Conservation (phyloP, 2,797 vertebrate genomes). For the Coreius guichenoti region DNA sequence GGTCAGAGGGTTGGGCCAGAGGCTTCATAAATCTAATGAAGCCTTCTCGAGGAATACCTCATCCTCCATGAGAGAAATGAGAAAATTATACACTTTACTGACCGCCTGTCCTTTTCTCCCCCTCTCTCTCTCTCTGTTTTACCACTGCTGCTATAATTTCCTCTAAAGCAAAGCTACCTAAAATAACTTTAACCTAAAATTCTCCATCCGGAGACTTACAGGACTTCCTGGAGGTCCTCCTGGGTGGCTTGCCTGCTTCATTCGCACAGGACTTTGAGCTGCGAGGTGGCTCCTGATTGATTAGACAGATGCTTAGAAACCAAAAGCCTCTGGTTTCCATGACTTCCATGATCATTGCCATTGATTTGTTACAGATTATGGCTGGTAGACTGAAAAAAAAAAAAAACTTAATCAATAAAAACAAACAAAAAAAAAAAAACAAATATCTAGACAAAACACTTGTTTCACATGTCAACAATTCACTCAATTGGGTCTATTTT, state of each 20-base stretch:
- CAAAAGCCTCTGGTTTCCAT: conserved; percentile 3
- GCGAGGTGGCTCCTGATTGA: conserved; percentile 10
- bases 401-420: neutral
- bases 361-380: neutral
- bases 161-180: conserved; percentile 70
- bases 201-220: conserved; percentile 72
- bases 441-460: neutral
- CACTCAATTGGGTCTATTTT: neutral
- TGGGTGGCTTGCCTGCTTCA: conserved; percentile 73
- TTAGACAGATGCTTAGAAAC: conserved; percentile 19
- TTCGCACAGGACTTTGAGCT: conserved; percentile 11
- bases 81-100: conserved; percentile 79
- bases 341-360: neutral
- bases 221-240: conserved; percentile 80
- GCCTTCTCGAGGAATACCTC: conserved; percentile 78
- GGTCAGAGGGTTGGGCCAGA: conserved; percentile 65
- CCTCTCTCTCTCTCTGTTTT: conserved; percentile 46
- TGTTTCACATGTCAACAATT: neutral
- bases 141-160: conserved; percentile 61
- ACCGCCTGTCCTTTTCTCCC: conserved; percentile 38
- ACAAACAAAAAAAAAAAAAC: too few species aligned
- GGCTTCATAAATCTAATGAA: conserved; percentile 76
- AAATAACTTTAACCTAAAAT: conserved; percentile 84
- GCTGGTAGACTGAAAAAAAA: neutral
- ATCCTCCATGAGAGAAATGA: conserved; percentile 80